phyloP scores from a whole-genome alignment of 2,113 vertebrate species.

The Clarias gariepinus region DNA sequence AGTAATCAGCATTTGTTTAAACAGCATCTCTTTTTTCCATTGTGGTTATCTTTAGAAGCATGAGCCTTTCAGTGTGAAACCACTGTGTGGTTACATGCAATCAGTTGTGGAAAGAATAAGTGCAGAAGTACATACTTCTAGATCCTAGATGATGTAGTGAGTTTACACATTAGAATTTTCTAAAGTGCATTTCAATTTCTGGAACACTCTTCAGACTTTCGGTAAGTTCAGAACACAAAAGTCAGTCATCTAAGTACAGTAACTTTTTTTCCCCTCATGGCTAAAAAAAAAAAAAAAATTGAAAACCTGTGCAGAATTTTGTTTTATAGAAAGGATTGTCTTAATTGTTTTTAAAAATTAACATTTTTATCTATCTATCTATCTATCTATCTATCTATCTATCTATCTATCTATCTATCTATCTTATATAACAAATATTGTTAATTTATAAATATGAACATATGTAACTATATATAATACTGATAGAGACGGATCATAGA shows the following conservation, averaged over 20 bases:
- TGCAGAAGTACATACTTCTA: conserved; percentile 5
- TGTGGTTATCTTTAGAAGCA: conserved; percentile 22
- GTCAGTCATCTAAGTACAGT: not conserved
- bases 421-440: no score
- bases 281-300: not conserved
- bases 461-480: no score
- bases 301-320: not conserved
- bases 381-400: no score
- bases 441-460: not conserved
- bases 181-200: not conserved
- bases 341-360: not conserved
- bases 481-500: no score
- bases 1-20: not conserved
- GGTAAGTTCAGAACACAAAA: not conserved
- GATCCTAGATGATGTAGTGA: not conserved
- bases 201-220: not conserved
- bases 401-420: no score
- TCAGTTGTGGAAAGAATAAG: conserved; percentile 26
- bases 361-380: no score
- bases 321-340: not conserved
- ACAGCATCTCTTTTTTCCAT: conserved; percentile 26
- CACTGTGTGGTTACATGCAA: conserved; percentile 20
- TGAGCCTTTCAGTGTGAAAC: conserved; percentile 23
- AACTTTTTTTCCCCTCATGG: not conserved
- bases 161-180: conserved; percentile 1